Percentiles rank a stretch among this genome's conserved stretches.
Evolutionary conservation across 2,888 invertebrate genomes (phyloP).

Genomic region (Pyrrhopygopsis socrates): DNA sequence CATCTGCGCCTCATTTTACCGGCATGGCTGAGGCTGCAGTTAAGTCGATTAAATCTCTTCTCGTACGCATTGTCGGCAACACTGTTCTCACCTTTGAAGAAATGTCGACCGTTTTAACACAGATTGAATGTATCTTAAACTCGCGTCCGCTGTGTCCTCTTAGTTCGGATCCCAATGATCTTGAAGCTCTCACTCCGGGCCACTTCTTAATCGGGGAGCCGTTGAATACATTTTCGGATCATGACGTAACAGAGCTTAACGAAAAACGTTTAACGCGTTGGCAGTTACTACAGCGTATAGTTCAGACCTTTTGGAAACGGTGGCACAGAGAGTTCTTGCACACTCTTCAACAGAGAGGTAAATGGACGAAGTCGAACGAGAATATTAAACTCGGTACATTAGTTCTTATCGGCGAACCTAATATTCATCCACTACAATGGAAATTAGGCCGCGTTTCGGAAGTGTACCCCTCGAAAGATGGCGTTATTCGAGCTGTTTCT

Average conservation of each 20-base stretch:
- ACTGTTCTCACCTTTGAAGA: conserved; percentile 3
- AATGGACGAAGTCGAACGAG: background rate
- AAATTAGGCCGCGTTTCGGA: background rate
- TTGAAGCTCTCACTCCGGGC: background rate
- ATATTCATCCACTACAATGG: background rate
- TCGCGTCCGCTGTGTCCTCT: background rate
- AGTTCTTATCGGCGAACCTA: background rate
- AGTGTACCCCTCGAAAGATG: background rate
- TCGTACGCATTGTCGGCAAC: background rate
- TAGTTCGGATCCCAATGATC: background rate
- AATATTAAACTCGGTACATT: background rate
- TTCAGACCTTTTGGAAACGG: background rate
- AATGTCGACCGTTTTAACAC: conserved; percentile 1
- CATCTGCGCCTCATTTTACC: background rate
- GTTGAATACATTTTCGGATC: background rate
- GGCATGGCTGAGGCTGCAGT: background rate
- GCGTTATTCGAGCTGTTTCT: background rate
- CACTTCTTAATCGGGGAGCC: background rate
- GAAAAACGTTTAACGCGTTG: background rate
- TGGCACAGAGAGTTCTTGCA: background rate
- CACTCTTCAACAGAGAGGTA: background rate
- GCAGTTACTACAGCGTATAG: background rate
- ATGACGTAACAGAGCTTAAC: background rate
- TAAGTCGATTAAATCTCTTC: background rate
- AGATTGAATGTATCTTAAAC: conserved; percentile 1